A percentile compares a stretch with the other conserved stretches of the same genome.
These are phyloP conservation scores for Anthrax anthrax DNA, from an alignment of 2,888 invertebrate species.

Conservation along the genomic window DNA sequence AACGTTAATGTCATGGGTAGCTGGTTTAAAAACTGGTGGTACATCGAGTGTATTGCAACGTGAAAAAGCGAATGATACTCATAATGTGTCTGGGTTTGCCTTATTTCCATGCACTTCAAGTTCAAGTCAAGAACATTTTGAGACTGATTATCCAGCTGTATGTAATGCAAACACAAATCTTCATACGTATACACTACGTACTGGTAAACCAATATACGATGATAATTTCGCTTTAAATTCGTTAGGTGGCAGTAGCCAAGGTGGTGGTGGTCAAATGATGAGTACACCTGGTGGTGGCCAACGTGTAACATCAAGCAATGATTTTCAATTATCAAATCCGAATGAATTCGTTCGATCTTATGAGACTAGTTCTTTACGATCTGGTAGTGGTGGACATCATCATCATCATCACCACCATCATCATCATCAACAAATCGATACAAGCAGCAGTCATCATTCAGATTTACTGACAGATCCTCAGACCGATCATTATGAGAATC, in stretches of 20 bases:
- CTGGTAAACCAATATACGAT: constrained; percentile 63
- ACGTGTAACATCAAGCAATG: constrained; percentile 9
- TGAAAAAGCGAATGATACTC: constrained; percentile 49
- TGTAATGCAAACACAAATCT: constrained; percentile 76
- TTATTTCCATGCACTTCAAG: constrained; percentile 69
- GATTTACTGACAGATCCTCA: constrained; percentile 17
- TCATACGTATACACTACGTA: constrained; percentile 65
- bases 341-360: constrained; percentile 30
- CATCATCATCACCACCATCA: constrained; percentile 15
- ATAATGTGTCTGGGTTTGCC: constrained; percentile 59
- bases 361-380: constrained; percentile 27
- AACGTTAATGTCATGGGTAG: constrained; percentile 72
- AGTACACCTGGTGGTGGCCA: constrained; percentile 7
- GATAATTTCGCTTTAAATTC: constrained; percentile 45
- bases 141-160: constrained; percentile 70
- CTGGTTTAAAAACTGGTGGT: constrained; percentile 49
- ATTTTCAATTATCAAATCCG: constrained; percentile 21
- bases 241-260: constrained; percentile 19
- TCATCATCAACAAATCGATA: constrained; percentile 8
- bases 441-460: constrained; percentile 12
- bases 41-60: constrained; percentile 41
- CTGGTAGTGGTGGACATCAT: constrained; percentile 14
- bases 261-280: constrained; percentile 5
- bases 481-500: constrained; percentile 35
- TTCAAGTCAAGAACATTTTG: constrained; percentile 72